Base-by-base conservation (phyloP, 2,113 vertebrate species). In the Ceratotherium simum region DNA sequence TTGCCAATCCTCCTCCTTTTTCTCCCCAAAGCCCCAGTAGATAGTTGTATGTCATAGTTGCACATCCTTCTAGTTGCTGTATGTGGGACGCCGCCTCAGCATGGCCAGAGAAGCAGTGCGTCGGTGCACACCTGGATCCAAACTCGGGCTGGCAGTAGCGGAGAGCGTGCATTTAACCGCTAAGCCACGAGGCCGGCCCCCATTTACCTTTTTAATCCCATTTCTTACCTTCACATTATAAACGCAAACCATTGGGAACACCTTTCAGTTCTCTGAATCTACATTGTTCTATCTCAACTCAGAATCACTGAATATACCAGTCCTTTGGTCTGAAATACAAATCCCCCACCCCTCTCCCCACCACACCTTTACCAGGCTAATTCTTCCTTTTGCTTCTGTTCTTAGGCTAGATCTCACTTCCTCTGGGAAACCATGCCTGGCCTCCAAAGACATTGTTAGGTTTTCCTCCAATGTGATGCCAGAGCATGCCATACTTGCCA, bases 401-500 rank as follows among this genome's bases (percentile, higher is more conserved):
- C 58, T 91, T 73, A 23, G 4, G 14, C 73, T 58, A 70, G 42
- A 42, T 16, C 29, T 16, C 23, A 73, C 6, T 81, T 95, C n/a
- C 33, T 88, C 8, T 95, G 39, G 29, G 27, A 85, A 94, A 65
- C 18, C 18, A n/a, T 65, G 7, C 4, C 18, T 91, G 18, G 8
- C 8, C 25, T 54, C 54, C 9, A 75, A 88, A 92, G 46, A 11
- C 54, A 29, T 0, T 84, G 6, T 64, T 70, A 58, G 36, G 18
- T 51, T 70, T 84, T 91, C 39, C 12, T 87, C 70, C 8, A 64
- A 17, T 4, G 2, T 67, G 31, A 18, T 60, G 4, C 25, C 54
- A 33, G 11, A 36, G 18, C 25, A 31, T n/a, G 3, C 54, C 1
- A 1, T 3, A 14, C 58, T 23, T 76, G 10, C 2, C 6, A 58